Base-by-base conservation (phyloP, 2,888 invertebrate species). In the Geotrupes spiniger region DNA sequence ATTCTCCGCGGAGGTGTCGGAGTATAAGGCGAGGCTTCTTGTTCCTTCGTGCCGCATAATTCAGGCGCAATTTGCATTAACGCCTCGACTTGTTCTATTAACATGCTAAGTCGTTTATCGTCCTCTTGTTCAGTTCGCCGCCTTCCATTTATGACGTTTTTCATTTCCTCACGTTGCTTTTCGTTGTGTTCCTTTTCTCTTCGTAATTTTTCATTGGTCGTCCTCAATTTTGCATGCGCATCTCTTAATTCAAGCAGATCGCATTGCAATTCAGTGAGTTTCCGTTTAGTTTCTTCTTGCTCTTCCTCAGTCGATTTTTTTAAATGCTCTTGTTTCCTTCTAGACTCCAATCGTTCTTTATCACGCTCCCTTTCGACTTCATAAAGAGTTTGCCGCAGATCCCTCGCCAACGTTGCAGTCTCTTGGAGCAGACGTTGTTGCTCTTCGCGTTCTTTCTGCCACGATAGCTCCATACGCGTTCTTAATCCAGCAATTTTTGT, bases 401-500 rank as follows among this genome's bases (percentile, higher is more conserved):
- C 94, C 51, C 92, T 77, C 0, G 93, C 92, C 50, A 94, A 77
- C 0, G 92, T 92, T 28, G 92, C 90, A 0, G 92, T 92, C 75
- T 94, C 94, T 68, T 92, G 91, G 21, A 94, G 74, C 28, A 94
- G 73, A n/a, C 92, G 78, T 60, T 92, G 92, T 63, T 92, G 92
- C 63, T 94, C 93, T 69, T 92, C 92, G 14, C 94, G 78, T 71
- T 94, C 94, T 68, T 92, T 94, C 65, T 92, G 92, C 94, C 94
- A 94, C 0, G 92, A 91, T 10, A 94, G 76, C 69, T 94, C 93
- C 80, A 94, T 84, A 42, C 89, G 83, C 1, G 93, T 90, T 63
- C 89, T 86, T 59, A 90, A 76, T 2, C 92, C 93, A 0, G 90
- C 88, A 53, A 92, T 86, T 65, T 92, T 87, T 1, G 90, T 87